Evolutionary conservation across 1,140 invertebrate genomes (phyloP).

Genomic region (Gryon sp.): DNA sequence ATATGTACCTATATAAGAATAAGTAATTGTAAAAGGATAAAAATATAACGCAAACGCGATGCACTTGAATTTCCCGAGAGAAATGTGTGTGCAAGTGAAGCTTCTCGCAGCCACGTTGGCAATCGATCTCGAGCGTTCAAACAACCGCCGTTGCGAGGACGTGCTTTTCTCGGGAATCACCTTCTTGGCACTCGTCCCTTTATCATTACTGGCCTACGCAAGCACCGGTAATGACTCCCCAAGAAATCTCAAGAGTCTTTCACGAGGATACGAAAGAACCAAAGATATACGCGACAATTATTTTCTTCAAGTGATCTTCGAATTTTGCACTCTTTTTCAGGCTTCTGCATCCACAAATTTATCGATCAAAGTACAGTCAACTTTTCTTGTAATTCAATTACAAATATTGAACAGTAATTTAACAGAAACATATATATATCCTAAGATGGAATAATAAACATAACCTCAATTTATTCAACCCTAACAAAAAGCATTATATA

Average conservation of each 20-base stretch:
- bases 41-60: too few relatives aligned
- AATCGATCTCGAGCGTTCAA: slow-evolving; percentile 20
- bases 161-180: slow-evolving; percentile 9
- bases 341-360: too few relatives aligned
- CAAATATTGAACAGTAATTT: too few relatives aligned
- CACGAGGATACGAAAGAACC: not conserved
- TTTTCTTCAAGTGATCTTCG: slow-evolving; percentile 9
- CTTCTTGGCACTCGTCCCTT: slow-evolving; percentile 15
- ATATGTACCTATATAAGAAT: too few relatives aligned
- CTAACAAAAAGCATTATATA: too few relatives aligned
- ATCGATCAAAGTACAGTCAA: too few relatives aligned
- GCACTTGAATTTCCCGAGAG: slow-evolving; percentile 29
- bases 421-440: too few relatives aligned
- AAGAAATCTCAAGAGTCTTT: slow-evolving; percentile 11
- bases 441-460: too few relatives aligned
- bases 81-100: slow-evolving; percentile 8
- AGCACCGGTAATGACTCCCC: slow-evolving; percentile 5
- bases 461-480: too few relatives aligned
- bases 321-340: not conserved
- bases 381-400: too few relatives aligned
- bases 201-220: slow-evolving; percentile 17
- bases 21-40: too few relatives aligned
- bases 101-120: too few relatives aligned
- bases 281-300: slow-evolving; percentile 5
- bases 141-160: slow-evolving; percentile 3